phyloP scores from a whole-genome alignment of 2,888 invertebrate species.

The Drosophila prolongata region DNA sequence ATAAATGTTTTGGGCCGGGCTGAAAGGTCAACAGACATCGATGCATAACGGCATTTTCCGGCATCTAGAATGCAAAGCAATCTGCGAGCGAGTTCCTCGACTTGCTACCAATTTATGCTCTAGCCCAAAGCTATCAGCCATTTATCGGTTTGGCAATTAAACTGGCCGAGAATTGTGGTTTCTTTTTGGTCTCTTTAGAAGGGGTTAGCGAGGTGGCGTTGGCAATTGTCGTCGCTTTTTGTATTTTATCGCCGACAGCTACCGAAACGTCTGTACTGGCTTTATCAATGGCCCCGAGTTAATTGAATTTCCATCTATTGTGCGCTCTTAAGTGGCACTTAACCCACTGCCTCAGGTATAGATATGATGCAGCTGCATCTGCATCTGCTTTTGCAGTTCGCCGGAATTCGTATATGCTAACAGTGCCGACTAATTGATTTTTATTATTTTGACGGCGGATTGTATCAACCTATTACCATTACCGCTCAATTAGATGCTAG shows the following conservation, averaged over 20 bases:
- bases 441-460: constrained; percentile 1
- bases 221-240: constrained; percentile 40
- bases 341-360: constrained; percentile 42
- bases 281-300: constrained; percentile 41
- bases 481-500: constrained; percentile 33
- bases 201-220: constrained; percentile 33
- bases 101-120: constrained; percentile 61
- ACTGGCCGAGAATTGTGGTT: constrained; percentile 23
- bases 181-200: constrained; percentile 4
- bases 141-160: constrained; percentile 58
- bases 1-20: constrained; percentile 62
- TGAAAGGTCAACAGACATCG: constrained; percentile 60
- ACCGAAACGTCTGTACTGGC: constrained; percentile 23
- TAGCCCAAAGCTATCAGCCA: constrained; percentile 51
- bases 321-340: constrained; percentile 46
- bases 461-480: constrained; percentile 3
- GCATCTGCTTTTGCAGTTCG: background rate
- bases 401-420: constrained; percentile 17
- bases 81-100: constrained; percentile 43
- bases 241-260: constrained; percentile 37
- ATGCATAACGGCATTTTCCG: constrained; percentile 53
- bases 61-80: constrained; percentile 47
- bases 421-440: constrained; percentile 30
- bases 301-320: constrained; percentile 47
- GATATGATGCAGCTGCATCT: constrained; percentile 28